These are phyloP conservation scores for Chaetorhynchus papuensis DNA, from an alignment of 2,113 vertebrate genomes.

Conservation along the genomic window DNA sequence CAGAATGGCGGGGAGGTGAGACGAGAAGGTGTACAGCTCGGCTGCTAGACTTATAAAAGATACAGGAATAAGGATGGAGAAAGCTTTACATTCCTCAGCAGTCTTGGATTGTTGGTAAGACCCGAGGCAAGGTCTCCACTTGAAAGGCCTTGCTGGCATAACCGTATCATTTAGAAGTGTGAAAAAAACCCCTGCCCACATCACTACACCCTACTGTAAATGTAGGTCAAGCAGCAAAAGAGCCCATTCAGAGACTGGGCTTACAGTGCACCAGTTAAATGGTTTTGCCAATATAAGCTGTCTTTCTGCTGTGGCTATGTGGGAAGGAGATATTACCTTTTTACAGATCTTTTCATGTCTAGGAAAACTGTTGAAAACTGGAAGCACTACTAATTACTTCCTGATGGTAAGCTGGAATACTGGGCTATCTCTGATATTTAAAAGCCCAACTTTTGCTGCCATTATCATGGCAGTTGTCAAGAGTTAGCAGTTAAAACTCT, in stretches of 20 bases:
- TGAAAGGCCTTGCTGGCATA: not conserved
- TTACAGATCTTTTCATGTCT: not conserved
- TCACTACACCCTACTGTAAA: not conserved
- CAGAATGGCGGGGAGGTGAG: not conserved
- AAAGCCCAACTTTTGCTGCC: not conserved
- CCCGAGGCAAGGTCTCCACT: not conserved
- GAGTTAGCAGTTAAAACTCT: not conserved
- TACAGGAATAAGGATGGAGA: not conserved
- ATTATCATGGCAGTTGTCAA: not conserved
- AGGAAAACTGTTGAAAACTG: not conserved
- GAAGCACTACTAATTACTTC: not conserved
- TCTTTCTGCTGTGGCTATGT: not conserved
- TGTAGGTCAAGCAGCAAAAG: conserved; percentile 20
- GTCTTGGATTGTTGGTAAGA: not conserved
- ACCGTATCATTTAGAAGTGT: conserved; percentile 4
- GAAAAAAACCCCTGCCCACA: conserved; percentile 8
- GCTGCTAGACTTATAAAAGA: not conserved
- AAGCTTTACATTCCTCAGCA: not conserved
- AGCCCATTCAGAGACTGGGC: not conserved
- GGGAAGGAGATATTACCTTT: not conserved
- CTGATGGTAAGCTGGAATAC: not conserved
- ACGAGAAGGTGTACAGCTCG: not conserved
- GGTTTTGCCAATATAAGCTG: not conserved
- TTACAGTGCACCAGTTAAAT: not conserved
- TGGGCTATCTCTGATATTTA: not conserved